Conservation (phyloP, 2,888 invertebrate genomes). For the Sminthurides aquaticus region DNA sequence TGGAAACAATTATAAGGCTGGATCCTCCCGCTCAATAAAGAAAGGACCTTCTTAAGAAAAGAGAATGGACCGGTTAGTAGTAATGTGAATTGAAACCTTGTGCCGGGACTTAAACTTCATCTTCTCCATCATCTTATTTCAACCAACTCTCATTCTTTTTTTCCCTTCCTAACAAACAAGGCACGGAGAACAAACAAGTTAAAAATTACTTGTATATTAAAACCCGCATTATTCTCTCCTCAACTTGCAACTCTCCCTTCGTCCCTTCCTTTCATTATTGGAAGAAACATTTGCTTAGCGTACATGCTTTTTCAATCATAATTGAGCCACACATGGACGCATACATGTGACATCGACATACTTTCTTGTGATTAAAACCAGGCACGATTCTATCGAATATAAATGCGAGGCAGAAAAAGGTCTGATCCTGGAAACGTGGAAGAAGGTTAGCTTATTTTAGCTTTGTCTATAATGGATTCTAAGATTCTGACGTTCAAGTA, state of each 20-base stretch:
- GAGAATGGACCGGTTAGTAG: not conserved
- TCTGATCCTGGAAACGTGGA: not conserved
- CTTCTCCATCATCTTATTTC: too few species aligned
- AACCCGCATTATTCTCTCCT: too few species aligned
- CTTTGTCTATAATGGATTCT: too few species aligned
- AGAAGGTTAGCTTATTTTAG: too few species aligned
- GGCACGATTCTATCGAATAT: not conserved
- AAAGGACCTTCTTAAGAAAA: not conserved
- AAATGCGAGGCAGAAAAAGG: not conserved
- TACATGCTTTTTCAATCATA: not conserved
- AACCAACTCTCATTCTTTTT: too few species aligned
- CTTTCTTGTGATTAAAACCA: not conserved
- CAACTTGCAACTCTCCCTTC: too few species aligned
- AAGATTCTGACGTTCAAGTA: too few species aligned
- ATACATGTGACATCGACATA: too few species aligned
- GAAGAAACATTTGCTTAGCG: not conserved
- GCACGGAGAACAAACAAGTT: too few species aligned
- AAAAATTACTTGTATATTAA: too few species aligned
- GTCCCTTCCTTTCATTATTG: not conserved
- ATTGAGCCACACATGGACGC: not conserved
- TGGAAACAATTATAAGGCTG: not conserved
- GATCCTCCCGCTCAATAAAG: not conserved
- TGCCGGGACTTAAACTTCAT: too few species aligned
- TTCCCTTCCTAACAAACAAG: too few species aligned
- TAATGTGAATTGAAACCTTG: not conserved